Conservation (phyloP, 2,113 vertebrate genomes). For the Mus pahari region DNA sequence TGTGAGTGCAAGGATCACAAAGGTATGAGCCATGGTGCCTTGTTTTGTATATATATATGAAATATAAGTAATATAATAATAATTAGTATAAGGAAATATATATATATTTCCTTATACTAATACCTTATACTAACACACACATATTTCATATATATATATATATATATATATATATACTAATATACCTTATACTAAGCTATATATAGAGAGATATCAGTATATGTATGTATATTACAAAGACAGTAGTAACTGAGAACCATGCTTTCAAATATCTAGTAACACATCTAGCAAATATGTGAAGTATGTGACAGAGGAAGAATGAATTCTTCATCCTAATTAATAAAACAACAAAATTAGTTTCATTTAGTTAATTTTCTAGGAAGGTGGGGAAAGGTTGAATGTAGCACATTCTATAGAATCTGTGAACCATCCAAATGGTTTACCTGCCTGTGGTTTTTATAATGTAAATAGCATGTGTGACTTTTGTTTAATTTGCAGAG, state of each 20-base stretch:
- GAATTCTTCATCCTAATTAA: neutral
- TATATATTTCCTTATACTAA: no score
- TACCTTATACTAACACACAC: no score
- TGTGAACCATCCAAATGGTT: neutral
- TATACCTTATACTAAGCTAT: no score
- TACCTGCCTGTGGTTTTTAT: neutral
- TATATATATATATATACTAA: no score
- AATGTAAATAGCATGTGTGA: neutral
- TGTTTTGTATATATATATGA: no score
- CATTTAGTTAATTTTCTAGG: neutral
- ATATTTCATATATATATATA: no score
- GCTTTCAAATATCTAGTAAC: slow-evolving; percentile 4
- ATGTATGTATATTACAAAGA: neutral
- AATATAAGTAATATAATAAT: no score
- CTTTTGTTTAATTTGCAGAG: neutral
- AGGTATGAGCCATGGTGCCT: no score
- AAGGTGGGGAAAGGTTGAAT: neutral
- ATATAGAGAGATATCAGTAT: no score
- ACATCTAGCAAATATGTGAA: neutral
- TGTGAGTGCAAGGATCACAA: neutral
- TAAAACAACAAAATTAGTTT: neutral
- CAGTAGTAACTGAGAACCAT: neutral
- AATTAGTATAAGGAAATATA: no score
- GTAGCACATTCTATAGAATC: neutral
- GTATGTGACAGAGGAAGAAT: neutral